These are phyloP conservation scores for Vidua chalybeata DNA, from an alignment of 2,113 vertebrate species.

Conservation along the genomic window DNA sequence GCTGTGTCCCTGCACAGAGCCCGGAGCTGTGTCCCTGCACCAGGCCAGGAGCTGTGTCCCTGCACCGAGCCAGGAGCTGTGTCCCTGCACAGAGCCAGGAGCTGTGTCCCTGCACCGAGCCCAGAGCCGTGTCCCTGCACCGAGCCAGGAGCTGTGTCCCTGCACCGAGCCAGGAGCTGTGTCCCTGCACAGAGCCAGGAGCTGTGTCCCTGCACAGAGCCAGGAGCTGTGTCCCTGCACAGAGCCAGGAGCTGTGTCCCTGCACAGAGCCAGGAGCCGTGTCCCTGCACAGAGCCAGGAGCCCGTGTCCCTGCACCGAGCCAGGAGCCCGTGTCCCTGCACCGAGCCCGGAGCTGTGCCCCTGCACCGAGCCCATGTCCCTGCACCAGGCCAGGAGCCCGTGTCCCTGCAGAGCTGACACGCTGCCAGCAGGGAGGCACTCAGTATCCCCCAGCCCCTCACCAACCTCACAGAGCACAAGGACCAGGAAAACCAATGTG, in stretches of 20 bases:
- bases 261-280: rapidly evolving
- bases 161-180: rapidly evolving
- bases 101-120: neutral
- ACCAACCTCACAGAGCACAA: neutral
- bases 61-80: rapidly evolving
- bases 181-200: too few relatives aligned
- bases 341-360: too few relatives aligned
- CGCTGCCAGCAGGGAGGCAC: neutral
- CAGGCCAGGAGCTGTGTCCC: too few relatives aligned
- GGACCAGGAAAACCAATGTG: neutral
- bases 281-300: rapidly evolving
- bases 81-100: neutral
- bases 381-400: rapidly evolving
- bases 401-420: neutral
- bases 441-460: neutral
- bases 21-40: rapidly evolving
- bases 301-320: rapidly evolving
- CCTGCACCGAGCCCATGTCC: neutral
- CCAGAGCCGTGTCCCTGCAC: too few relatives aligned
- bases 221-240: too few relatives aligned
- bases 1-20: neutral
- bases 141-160: rapidly evolving
- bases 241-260: rapidly evolving
- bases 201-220: neutral
- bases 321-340: neutral